Evolutionary conservation across 2,113 vertebrate species (phyloP).

Genomic region (Solenodon paradoxus): DNA sequence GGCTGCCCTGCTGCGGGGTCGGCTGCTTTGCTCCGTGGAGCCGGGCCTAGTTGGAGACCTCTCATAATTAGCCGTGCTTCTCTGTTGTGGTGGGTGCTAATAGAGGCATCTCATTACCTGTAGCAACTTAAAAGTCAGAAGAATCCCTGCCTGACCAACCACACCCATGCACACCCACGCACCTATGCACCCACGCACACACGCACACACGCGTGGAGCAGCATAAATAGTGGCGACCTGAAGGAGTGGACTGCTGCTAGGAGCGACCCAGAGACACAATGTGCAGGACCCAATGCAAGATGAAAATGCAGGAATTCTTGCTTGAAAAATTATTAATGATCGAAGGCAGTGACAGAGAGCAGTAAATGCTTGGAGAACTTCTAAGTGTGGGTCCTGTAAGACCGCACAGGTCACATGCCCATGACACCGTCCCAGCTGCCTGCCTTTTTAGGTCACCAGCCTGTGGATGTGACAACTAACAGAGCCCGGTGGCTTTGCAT

Average conservation of each 20-base stretch:
- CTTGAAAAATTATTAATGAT: neutral
- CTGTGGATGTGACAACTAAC: neutral
- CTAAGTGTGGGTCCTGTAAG: fast-evolving
- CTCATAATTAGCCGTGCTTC: slow-evolving; percentile 76
- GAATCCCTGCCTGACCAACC: neutral
- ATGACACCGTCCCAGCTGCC: fast-evolving
- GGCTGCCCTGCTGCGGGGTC: slow-evolving; percentile 66
- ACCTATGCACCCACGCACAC: too few relatives aligned
- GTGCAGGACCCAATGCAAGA: neutral
- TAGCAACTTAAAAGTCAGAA: neutral
- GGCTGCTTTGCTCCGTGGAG: slow-evolving; percentile 71
- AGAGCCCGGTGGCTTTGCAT: neutral
- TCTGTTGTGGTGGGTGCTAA: slow-evolving; percentile 70
- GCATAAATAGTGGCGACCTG: neutral
- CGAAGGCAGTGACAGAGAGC: too few relatives aligned
- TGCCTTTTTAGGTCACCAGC: neutral
- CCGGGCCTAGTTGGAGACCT: slow-evolving; percentile 72
- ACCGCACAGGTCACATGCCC: fast-evolving
- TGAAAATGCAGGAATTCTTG: neutral
- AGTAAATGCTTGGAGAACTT: fast-evolving
- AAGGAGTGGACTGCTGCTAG: too few relatives aligned
- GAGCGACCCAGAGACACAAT: fast-evolving
- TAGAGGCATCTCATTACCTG: slow-evolving; percentile 61
- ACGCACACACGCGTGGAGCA: fast-evolving
- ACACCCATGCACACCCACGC: fast-evolving